A percentile compares a stretch with the other conserved stretches of the same genome.
Conservation (phyloP, 2,113 vertebrate species). For the Indicator maculatus region DNA sequence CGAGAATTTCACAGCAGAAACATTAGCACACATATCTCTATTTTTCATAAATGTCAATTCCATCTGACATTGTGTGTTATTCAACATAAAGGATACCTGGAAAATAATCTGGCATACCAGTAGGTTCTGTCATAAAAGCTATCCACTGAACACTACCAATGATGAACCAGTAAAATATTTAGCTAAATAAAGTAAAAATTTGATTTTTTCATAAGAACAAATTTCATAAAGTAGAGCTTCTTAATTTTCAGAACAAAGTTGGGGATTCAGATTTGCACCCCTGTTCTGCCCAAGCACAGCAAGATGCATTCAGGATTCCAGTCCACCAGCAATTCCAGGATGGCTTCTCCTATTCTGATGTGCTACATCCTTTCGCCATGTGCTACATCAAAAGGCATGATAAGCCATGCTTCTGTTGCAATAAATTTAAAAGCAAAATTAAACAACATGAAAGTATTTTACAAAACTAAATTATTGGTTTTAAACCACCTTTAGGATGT, state of each 20-base stretch:
- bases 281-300: background rate
- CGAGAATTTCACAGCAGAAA: background rate
- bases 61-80: background rate
- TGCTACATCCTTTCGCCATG: background rate
- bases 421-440: background rate
- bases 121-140: background rate
- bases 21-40: background rate
- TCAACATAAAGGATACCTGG: background rate
- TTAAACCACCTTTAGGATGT: background rate
- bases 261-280: background rate
- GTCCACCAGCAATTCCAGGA: background rate
- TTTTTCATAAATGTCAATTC: slow-evolving; percentile 22
- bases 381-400: background rate
- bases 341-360: background rate
- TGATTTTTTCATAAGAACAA: background rate
- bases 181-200: background rate
- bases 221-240: background rate
- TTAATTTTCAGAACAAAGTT: background rate
- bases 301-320: background rate
- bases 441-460: background rate
- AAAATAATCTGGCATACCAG: background rate
- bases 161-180: background rate
- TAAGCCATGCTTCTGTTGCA: background rate
- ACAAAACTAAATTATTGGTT: background rate
- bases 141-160: background rate